Percentiles rank a stretch among this genome's conserved stretches.
phyloP scores from a whole-genome alignment of 2,888 invertebrate genomes.

The Tenthredo scrophulariae region DNA sequence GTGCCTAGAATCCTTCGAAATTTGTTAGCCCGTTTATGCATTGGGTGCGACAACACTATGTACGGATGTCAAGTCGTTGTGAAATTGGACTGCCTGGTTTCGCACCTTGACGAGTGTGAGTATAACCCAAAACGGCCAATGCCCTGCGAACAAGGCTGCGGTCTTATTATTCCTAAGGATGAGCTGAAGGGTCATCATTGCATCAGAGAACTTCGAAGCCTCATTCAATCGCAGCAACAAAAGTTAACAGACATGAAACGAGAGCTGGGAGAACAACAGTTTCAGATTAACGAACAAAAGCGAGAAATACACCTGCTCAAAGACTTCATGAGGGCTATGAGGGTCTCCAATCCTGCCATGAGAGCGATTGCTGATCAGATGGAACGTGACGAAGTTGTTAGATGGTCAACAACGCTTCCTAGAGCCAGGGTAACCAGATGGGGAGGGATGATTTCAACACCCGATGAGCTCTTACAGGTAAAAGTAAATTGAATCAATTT shows the following conservation, averaged over 20 bases:
- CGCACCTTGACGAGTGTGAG: conserved; percentile 95
- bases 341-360: conserved; percentile 95
- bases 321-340: conserved; percentile 96
- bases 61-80: conserved; percentile 92
- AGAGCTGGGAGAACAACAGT: conserved; percentile 91
- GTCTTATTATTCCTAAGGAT: conserved; percentile 96
- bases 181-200: conserved; percentile 97
- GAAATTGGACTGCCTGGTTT: conserved; percentile 91
- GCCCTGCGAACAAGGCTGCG: conserved; percentile 96
- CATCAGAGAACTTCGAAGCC: conserved; percentile 90
- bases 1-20: conserved; percentile 97
- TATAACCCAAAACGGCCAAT: conserved; percentile 96
- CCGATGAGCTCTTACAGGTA: conserved; percentile 95
- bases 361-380: conserved; percentile 95
- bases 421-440: conserved; percentile 95
- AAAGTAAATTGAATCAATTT: conserved; percentile 45
- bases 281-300: conserved; percentile 93
- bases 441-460: conserved; percentile 99
- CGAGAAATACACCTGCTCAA: conserved; percentile 93
- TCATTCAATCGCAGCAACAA: conserved; percentile 92
- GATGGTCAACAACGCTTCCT: conserved; percentile 92
- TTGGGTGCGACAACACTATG: conserved; percentile 93
- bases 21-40: conserved; percentile 92
- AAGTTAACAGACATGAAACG: conserved; percentile 93
- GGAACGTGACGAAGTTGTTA: conserved; percentile 95